Percentiles rank a stretch among this genome's conserved stretches.
Conservation (phyloP, 1,140 invertebrate genomes). For the Monochamus saltuarius region DNA sequence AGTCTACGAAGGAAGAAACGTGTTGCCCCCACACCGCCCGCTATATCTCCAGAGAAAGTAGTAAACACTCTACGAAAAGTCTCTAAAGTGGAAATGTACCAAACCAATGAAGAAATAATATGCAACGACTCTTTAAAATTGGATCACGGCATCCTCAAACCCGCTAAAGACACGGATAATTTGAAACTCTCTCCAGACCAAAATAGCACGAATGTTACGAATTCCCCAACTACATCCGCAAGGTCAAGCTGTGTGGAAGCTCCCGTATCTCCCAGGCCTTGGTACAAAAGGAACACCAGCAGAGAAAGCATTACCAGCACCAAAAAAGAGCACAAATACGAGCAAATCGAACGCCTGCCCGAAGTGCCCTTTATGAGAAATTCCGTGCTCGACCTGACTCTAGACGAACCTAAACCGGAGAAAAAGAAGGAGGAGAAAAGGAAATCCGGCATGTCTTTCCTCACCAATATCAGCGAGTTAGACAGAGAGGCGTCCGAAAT, state of each 20-base stretch:
- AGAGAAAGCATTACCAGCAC: constrained; percentile 29
- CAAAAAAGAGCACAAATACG: constrained; percentile 45
- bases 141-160: constrained; percentile 53
- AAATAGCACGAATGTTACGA: neutral
- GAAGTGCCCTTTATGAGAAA: constrained; percentile 51
- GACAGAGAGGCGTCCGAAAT: constrained; percentile 77
- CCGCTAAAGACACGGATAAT: constrained; percentile 36
- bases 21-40: constrained; percentile 62
- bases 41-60: constrained; percentile 18
- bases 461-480: constrained; percentile 79
- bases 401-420: constrained; percentile 49
- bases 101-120: constrained; percentile 38
- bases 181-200: neutral
- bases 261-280: constrained; percentile 60
- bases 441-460: constrained; percentile 62
- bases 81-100: constrained; percentile 18
- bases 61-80: constrained; percentile 8
- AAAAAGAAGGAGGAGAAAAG: constrained; percentile 56
- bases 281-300: constrained; percentile 61
- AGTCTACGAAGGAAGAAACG: constrained; percentile 59
- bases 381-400: constrained; percentile 44
- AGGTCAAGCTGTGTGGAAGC: constrained; percentile 39
- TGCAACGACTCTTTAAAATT: constrained; percentile 55
- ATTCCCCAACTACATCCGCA: constrained; percentile 21
- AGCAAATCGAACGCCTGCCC: constrained; percentile 41